Base-by-base conservation (phyloP, 2,888 invertebrate genomes). In the Neuroscelio doddi region DNA sequence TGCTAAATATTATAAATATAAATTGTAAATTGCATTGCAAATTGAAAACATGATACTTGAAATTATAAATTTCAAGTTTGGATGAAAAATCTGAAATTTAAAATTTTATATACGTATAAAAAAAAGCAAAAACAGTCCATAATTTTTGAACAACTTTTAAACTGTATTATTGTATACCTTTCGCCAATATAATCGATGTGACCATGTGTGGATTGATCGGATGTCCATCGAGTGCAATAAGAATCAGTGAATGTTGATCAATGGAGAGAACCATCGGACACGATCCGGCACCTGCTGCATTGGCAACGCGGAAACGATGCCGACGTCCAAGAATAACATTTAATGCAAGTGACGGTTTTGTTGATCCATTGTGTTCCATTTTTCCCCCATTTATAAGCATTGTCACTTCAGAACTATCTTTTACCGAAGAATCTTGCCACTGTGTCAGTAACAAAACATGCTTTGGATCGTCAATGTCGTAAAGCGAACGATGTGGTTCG, bases 171-270 rank as follows among this genome's bases (percentile, higher is more conserved):
- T 3, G 5, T 29, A 7, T 14, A 34, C 93, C 94, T 85, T 90
- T 88, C 2, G 88, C 87, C 26, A 92, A 74, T 47, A 86, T 87
- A 32, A 92, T 85, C 3, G 89, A 87, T 36, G 84, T 84, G 1
- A 88, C 89, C 58, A 87, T 84, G 68, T 88, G 86, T 0, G 91
- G 88, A 45, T 87, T 84, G 14, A 92, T 87, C 36, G 89, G 86
- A 74, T 90, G 88, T 0, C 93, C 93, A 78, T 94, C 93, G 55
- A 93, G 85, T 12, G 91, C 88, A 38, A 93, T 89, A 8, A 93
- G 85, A 68, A 87, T 85, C 55, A 93, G 77, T 10, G 84, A 75
- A 77, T 93, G 93, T 46, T 89, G 85, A 36, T 92, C 90, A 47
- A 93, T 85, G 1, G 87, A 87, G 63, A 93, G 84, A 45, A 87